Base-by-base conservation (phyloP, 2,888 invertebrate genomes). In the Netelia fuscicornis region DNA sequence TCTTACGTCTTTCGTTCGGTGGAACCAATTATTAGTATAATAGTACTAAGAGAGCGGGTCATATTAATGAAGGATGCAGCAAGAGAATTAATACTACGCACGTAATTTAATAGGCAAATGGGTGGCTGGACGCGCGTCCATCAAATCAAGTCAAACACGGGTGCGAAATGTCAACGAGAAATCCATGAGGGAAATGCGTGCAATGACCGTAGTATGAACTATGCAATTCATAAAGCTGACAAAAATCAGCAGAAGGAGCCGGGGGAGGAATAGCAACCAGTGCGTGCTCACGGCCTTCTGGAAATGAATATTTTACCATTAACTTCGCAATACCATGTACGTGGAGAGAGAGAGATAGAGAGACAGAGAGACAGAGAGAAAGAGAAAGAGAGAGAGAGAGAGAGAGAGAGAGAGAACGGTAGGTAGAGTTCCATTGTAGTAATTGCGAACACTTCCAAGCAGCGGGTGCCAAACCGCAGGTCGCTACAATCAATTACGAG, bases 401-500 rank as follows among this genome's bases (percentile, higher is more conserved):
- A 56, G 56, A n/a, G n/a, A 56, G 10, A 17, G 56, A 56, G 56
- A 52, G 48, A 25, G 58, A 20, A 17, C 30, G 42, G 42, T 65
- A 65, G 64, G 67, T 76, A 60, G 88, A 88, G 88, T 90, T 90
- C 90, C 90, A 90, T 91, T 91, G 90, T 91, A 91, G 91, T 92
- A 92, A 92, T 92, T 91, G 91, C 88, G 88, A 90, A 90, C 91
- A 92, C 91, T 92, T 92, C 89, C 90, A 91, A 89, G 88, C 91
- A 91, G 77, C 92, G 90, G 90, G 89, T 89, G 92, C 92, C 92
- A 92, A 92, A 92, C 92, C 92, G 89, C 91, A 90, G 89, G 86
- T 87, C 90, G 89, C 89, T 91, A 91, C 91, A 92, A 92, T 92
- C 92, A 92, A 92, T 92, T 92, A 92, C 91, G 87, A 87, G 89